Base-by-base conservation (phyloP, 92 coral and sea anemone genomes). In the Phymanthus crucifer region DNA sequence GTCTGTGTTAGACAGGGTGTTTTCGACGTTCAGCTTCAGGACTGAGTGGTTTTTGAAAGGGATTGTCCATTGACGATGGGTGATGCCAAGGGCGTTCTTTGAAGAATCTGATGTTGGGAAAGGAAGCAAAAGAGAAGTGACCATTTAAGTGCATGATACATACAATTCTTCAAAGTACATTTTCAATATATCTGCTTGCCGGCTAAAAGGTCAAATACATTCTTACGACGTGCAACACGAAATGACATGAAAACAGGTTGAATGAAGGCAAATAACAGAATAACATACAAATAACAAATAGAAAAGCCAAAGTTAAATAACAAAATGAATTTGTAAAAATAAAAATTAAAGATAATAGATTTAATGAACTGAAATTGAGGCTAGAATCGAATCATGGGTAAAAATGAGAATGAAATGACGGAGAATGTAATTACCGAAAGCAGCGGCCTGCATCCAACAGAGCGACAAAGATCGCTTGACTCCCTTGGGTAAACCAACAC, bases 371-470 rank as follows among this genome's bases (percentile, higher is more conserved):
- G n/a, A n/a, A n/a, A n/a, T n/a, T n/a, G n/a, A n/a, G n/a, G n/a
- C n/a, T 43, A 16, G 50, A 43, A 43, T 8, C 50, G 17, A 50
- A 9, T 14, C n/a, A 50, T 19, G 16, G 18, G 57, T 3, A 50
- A 54, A 19, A 3, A 19, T 5, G 6, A 54, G 10, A 54, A 27
- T 14, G 17, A 48, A 48, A 48, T 48, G 18, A 48, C 56, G 16
- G 17, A 43, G 48, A 43, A 4, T 7, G 1, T 0, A 43, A 17
- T 43, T 29, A 75, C 79, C 79, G 21, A 77, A 37, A 34, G 52
- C 80, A 77, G 57, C 56, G 1, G 64, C 72, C 24, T 77, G 72
- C 1, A 77, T n/a, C 45, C 61, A 58, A 24, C 80, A 77, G 26
- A 77, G 8, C 37, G 72, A 37, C 21, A 77, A 13, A 0, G 43